Conservation (phyloP, 2,797 vertebrate species). For the Anisognathus igniventris region DNA sequence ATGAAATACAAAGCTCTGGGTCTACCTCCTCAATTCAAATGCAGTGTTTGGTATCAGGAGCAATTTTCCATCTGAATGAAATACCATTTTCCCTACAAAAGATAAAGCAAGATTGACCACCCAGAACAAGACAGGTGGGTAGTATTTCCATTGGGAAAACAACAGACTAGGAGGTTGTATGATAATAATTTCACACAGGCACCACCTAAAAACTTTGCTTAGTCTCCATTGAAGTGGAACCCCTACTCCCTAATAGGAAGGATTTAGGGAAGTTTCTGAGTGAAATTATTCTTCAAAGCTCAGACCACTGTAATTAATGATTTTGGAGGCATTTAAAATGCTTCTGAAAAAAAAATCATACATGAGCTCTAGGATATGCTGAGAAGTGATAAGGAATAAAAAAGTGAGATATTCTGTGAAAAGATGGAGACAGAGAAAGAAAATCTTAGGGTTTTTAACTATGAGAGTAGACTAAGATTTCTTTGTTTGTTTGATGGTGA, state of each 20-base stretch:
- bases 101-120: neutral
- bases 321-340: neutral
- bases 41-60: neutral
- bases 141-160: neutral
- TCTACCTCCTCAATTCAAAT: neutral
- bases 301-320: neutral
- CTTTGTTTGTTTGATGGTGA: neutral
- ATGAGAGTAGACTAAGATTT: neutral
- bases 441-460: neutral
- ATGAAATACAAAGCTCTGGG: neutral
- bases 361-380: neutral
- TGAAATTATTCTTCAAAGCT: neutral
- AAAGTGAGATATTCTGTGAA: neutral
- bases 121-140: neutral
- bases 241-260: neutral
- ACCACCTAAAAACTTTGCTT: neutral
- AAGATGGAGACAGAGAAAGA: neutral
- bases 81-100: neutral
- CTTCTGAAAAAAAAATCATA: neutral
- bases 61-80: neutral
- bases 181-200: neutral
- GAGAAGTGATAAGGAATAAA: neutral
- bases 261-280: neutral
- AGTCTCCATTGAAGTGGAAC: neutral
- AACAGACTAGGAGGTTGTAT: neutral